phyloP scores from a whole-genome alignment of 1,140 invertebrate genomes.

The Pogonognathellus flavescens region DNA sequence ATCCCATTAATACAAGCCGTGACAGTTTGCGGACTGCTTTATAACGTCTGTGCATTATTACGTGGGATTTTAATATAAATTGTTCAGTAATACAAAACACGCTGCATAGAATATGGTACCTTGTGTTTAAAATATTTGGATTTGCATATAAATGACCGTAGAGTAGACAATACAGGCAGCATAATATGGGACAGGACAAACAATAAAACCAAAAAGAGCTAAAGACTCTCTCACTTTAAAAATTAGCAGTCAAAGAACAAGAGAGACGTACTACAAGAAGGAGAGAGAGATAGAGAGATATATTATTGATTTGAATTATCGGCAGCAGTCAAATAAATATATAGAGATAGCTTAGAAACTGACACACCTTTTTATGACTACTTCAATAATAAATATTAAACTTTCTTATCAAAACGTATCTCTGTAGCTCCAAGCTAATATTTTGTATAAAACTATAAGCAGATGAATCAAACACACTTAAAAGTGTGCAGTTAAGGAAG shows the following conservation, averaged over 20 bases:
- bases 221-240: neutral
- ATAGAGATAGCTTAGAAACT: neutral
- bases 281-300: neutral
- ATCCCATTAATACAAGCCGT: neutral
- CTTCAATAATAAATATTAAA: slow-evolving; percentile 1
- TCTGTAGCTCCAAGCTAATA: no score
- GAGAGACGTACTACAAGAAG: neutral
- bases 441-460: no score
- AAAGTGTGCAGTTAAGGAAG: no score
- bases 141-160: neutral
- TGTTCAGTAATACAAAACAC: neutral
- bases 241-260: neutral
- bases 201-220: slow-evolving; percentile 9
- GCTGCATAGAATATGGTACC: no score
- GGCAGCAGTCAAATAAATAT: neutral
- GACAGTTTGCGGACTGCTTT: slow-evolving; percentile 6
- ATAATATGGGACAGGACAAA: neutral
- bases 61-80: neutral
- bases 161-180: neutral
- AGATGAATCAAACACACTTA: no score
- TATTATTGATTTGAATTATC: slow-evolving; percentile 46
- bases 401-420: neutral
- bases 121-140: no score
- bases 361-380: slow-evolving; percentile 5
- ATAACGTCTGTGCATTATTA: neutral